Evolutionary conservation across 23 tunicate species (phyloP).

Genomic region (Corella eumyota): DNA sequence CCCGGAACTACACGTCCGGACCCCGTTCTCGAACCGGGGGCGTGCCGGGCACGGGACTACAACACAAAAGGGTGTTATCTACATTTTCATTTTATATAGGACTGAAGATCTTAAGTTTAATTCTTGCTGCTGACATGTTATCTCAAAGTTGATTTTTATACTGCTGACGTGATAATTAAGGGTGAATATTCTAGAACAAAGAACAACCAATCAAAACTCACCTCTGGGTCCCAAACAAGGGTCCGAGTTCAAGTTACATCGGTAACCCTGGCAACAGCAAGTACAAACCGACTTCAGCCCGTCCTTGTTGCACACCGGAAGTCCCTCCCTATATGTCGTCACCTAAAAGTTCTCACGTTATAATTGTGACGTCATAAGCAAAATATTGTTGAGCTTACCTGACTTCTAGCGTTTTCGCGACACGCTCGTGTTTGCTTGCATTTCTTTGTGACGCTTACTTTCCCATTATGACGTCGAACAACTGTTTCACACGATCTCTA

Average conservation of each 20-base stretch:
- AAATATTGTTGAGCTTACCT: conserved; percentile 15
- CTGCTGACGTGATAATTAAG: background rate
- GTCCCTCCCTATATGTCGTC: too few relatives aligned
- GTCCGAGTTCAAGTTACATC: conserved; percentile 24
- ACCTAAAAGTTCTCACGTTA: too few relatives aligned
- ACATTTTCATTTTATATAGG: background rate
- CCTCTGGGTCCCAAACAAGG: conserved; percentile 33
- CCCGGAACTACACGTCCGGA: conserved; percentile 3
- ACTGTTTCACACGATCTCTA: conserved; percentile 29
- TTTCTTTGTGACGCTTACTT: conserved; percentile 8
- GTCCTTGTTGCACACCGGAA: conserved; percentile 32
- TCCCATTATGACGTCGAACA: conserved; percentile 20
- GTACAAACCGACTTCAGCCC: conserved; percentile 24
- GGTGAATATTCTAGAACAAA: background rate
- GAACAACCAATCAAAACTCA: background rate
- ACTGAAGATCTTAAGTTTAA: too few relatives aligned
- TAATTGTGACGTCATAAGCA: too few relatives aligned
- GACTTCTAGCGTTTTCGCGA: conserved; percentile 13
- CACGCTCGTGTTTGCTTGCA: conserved; percentile 48
- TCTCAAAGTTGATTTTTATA: too few relatives aligned
- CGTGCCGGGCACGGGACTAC: conserved; percentile 20
- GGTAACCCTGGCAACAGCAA: conserved; percentile 34
- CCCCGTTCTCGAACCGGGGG: conserved; percentile 2
- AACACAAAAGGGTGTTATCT: background rate
- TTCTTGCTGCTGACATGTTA: too few relatives aligned